Percentiles rank a stretch among this genome's conserved stretches.
Conservation (phyloP, 2,888 invertebrate genomes). For the Cyclophora albipunctata region DNA sequence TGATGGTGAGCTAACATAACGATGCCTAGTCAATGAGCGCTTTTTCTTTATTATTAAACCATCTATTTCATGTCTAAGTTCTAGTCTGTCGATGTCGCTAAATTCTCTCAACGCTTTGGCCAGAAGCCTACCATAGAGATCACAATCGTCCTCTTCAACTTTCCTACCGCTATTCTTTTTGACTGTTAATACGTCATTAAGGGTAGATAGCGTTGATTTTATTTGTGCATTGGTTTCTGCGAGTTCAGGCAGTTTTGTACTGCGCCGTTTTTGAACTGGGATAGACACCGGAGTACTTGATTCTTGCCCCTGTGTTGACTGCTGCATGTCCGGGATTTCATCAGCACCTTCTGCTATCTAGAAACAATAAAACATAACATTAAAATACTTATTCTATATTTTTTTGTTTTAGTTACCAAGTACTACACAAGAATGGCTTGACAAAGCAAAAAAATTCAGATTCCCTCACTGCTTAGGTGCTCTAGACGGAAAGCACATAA, state of each 20-base stretch:
- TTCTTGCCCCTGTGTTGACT: too few relatives aligned
- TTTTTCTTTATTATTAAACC: constrained; percentile 14
- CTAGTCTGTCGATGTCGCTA: constrained; percentile 19
- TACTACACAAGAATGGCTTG: constrained; percentile 1
- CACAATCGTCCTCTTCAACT: constrained; percentile 11
- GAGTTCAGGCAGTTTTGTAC: too few relatives aligned
- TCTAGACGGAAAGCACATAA: constrained; percentile 12
- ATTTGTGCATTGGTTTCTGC: too few relatives aligned
- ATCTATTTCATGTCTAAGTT: constrained; percentile 24
- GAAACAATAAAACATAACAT: too few relatives aligned
- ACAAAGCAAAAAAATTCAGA: constrained; percentile 2
- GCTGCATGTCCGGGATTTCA: too few relatives aligned
- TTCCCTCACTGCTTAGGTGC: constrained; percentile 12
- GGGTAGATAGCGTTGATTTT: too few relatives aligned
- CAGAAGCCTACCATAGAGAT: constrained; percentile 19
- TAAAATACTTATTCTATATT: constrained; percentile 8
- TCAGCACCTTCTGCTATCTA: too few relatives aligned
- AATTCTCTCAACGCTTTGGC: constrained; percentile 21
- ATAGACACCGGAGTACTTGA: too few relatives aligned
- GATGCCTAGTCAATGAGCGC: constrained; percentile 7
- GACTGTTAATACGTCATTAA: too few relatives aligned
- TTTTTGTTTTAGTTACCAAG: neutral
- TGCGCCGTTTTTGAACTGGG: too few relatives aligned
- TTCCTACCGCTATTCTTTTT: too few relatives aligned
- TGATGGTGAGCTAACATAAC: constrained; percentile 10